Conservation (phyloP, 2,113 vertebrate genomes). For the Halcyon malimbica region DNA sequence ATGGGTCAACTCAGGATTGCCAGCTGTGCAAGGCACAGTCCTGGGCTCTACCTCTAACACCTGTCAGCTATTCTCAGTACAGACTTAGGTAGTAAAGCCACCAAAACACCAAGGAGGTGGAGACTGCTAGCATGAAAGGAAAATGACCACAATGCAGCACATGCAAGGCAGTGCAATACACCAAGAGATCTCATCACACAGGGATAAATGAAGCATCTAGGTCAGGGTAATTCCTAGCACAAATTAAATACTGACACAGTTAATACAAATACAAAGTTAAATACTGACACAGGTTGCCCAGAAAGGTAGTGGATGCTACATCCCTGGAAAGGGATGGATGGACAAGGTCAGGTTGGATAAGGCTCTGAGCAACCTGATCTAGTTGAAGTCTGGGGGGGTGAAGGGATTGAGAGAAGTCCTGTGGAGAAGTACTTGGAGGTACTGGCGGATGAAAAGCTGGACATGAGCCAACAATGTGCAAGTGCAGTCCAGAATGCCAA, state of each 20-base stretch:
- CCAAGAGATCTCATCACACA: neutral
- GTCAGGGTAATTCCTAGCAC: neutral
- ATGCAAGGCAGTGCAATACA: rapidly evolving
- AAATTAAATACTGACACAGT: too few species aligned
- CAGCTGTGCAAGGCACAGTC: neutral
- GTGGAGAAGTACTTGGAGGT: neutral
- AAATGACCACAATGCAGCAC: neutral
- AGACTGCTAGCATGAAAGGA: neutral
- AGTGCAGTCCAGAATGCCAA: too few species aligned
- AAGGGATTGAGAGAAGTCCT: neutral
- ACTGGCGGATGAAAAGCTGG: too few species aligned
- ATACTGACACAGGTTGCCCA: too few species aligned
- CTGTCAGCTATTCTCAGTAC: neutral
- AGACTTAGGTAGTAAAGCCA: neutral
- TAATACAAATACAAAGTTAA: too few species aligned
- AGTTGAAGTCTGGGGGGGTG: neutral
- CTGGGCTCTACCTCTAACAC: neutral
- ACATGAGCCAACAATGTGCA: too few species aligned
- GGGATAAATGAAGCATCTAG: neutral
- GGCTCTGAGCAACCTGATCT: too few species aligned
- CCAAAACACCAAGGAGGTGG: neutral
- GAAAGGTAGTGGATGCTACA: too few species aligned
- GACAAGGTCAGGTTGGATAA: too few species aligned
- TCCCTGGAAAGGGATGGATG: too few species aligned
- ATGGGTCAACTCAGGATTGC: neutral